Conservation (phyloP, 1,140 invertebrate genomes). For the Plutomurus gul region DNA sequence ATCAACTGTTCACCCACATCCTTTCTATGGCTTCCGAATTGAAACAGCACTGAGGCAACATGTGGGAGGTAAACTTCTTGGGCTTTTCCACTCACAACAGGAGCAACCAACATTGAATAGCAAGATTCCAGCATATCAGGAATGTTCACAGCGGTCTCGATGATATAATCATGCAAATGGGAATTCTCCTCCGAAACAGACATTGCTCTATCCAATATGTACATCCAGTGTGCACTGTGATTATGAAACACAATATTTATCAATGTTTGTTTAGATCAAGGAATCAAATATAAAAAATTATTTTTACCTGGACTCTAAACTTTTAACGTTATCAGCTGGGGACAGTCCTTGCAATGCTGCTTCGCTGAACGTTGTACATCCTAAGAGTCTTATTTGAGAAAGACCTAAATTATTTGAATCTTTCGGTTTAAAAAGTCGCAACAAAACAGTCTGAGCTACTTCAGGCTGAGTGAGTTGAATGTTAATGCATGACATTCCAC, state of each 20-base stretch:
- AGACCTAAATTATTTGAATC: conserved; percentile 86
- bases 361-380: conserved; percentile 75
- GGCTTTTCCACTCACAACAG: conserved; percentile 56
- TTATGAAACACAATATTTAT: background rate
- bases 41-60: conserved; percentile 59
- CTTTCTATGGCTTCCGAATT: conserved; percentile 57
- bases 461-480: conserved; percentile 78
- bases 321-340: conserved; percentile 28
- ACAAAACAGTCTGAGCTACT: conserved; percentile 66
- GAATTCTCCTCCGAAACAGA: conserved; percentile 32
- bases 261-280: background rate
- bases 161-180: conserved; percentile 52
- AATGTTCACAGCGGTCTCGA: conserved; percentile 65
- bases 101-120: conserved; percentile 73
- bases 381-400: conserved; percentile 82
- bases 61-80: conserved; percentile 57
- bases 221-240: conserved; percentile 53
- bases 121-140: conserved; percentile 72
- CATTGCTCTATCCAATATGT: conserved; percentile 51
- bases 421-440: conserved; percentile 77
- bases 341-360: conserved; percentile 57
- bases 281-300: background rate
- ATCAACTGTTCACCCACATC: conserved; percentile 59
- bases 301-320: conserved; percentile 51
- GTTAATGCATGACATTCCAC: conserved; percentile 82